These are phyloP conservation scores for Xenus cinereus DNA, from an alignment of 2,113 vertebrate genomes.

Conservation along the genomic window DNA sequence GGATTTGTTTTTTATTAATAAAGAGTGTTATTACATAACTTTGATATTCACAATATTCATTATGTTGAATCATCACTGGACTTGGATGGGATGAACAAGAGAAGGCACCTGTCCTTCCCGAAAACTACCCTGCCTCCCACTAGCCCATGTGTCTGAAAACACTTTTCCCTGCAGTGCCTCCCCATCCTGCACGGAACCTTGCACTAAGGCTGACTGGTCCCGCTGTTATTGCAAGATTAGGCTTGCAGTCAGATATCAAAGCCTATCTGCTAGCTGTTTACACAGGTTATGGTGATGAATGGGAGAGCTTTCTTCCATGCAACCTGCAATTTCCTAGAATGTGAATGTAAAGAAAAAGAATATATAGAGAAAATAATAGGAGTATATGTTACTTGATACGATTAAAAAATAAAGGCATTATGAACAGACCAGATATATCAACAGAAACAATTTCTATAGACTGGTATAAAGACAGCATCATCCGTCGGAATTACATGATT, in stretches of 20 bases:
- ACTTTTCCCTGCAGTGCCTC: background rate
- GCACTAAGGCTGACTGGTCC: background rate
- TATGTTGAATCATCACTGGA: background rate
- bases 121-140: background rate
- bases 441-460: background rate
- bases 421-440: background rate
- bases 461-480: background rate
- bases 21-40: background rate
- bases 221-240: background rate
- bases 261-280: background rate
- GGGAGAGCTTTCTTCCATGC: background rate
- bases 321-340: background rate
- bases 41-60: background rate
- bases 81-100: background rate
- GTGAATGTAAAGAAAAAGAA: background rate
- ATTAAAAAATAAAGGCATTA: background rate
- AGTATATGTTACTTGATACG: background rate
- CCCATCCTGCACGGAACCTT: background rate
- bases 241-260: background rate
- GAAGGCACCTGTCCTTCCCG: background rate
- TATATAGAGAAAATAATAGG: background rate
- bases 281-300: background rate
- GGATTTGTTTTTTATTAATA: background rate
- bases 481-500: background rate
- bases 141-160: background rate